Evolutionary conservation across 2,113 vertebrate species (phyloP), one percentile per base, ranked within the genome.

Genomic region (Prochilodus magdalenae): DNA sequence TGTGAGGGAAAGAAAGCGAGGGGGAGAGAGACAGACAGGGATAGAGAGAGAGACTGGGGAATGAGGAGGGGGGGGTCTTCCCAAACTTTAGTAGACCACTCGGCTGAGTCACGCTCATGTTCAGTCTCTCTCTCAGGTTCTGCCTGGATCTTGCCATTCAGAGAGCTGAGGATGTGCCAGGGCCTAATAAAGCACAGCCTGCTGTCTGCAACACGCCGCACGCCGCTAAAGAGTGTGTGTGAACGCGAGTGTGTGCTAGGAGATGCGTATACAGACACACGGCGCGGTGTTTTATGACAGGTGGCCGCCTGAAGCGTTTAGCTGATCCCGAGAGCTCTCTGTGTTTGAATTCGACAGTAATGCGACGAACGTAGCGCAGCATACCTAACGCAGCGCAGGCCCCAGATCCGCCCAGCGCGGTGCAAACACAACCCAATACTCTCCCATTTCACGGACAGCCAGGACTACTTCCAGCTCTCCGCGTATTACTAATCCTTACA

Each of bases 111-210:
- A 75, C 84, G 75, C 67, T 82, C 65, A 47, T 75, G 75, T 75
- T 82, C 80, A 63, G 75, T 78, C 80, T 63, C 55, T 73, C n/a
- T 77, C 79, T 78, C n/a, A n/a, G n/a, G 36, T 77, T 85, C 71
- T 63, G 67, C 65, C 73, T n/a, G 29, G 57, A 77, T 77, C 74
- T 75, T 69, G 63, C 22, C 15, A 47, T 44, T 77, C 66, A 27
- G 53, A 55, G 67, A 44, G 72, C 70, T 83, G 80, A 40, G 63
- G 73, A 72, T 79, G 80, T 79, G 80, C 67, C 77, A 75, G 74
- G 77, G 79, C 70, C 84, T 72, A 80, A 79, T 72, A 75, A 76
- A 70, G 77, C 53, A 49, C 80, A 62, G 72, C 65, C 80, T 79
- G 70, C 53, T 72, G 74, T 77, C 66, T 77, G 70, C 3, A 36